Evolutionary conservation across 2,797 vertebrate species (phyloP), one percentile per base, ranked within the genome.

Genomic region (Betta splendens): DNA sequence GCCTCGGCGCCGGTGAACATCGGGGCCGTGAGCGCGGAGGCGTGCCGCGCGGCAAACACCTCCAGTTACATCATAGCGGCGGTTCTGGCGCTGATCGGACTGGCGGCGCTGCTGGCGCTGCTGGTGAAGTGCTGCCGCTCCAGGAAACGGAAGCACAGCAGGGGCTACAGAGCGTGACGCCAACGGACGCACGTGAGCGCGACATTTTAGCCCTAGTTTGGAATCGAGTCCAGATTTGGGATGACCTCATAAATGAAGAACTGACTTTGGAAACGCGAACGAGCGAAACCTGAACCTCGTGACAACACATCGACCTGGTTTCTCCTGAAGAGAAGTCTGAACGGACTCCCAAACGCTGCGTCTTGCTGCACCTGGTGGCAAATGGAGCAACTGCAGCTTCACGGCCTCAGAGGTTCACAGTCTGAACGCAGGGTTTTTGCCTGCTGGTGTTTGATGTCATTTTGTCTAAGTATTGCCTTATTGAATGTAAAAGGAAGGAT

Each of bases 41-140:
- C 95, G 85, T 99, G 97, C 53, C 87, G 91, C 12, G 83, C 2
- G 85, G 21, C 86, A 76, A 0, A 88, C 82, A 3, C 69, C 75
- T 42, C 92, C 72, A 74, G 91, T 85, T 29, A 89, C 47, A 40
- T 93, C 2, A 65, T 93, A 3, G 70, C 87, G 36, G 72, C 92
- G 0, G 5, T 94, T 11, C 84, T 91, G 1, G 64, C 85, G 0
- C 75, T 80, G 2, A 49, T 96, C 1, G 74, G 87, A 21, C 55
- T 84, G 7, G 71, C 89, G 0, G 35, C 90, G 0, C 17, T 85
- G 20, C 61, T 92, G 2, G 72, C 71, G 1, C 86, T 93, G 0
- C 59, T 86, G 21, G 33, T 86, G 8, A 91, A 77, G 75, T 76
- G 85, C 26, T 89, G 79, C 46, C 81, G 74, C 15, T 63, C 50